Conservation (phyloP, 2,113 vertebrate species). For the Gallinago media region DNA sequence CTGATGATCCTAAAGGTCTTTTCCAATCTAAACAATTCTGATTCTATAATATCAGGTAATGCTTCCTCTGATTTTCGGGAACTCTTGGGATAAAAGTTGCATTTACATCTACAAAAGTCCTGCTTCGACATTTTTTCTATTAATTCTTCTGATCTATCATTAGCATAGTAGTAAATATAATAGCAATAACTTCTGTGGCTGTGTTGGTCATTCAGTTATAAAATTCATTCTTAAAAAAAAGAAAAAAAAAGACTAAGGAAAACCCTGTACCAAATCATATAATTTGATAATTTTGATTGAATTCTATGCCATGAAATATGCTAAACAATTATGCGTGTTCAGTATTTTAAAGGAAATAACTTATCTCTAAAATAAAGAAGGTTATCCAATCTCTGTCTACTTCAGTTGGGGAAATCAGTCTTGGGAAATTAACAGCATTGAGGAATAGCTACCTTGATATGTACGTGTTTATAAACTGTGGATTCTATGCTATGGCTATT, state of each 20-base stretch:
- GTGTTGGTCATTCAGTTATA: not conserved
- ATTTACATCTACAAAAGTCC: not conserved
- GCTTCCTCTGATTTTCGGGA: not conserved
- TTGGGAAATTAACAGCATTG: not conserved
- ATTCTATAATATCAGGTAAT: not conserved
- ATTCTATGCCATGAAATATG: not conserved
- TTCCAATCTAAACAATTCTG: not conserved
- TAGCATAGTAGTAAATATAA: not conserved
- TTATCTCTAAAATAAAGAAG: not conserved
- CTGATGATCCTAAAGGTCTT: not conserved
- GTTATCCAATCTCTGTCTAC: not conserved
- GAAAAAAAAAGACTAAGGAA: not conserved
- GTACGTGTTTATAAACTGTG: not conserved
- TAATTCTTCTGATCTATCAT: not conserved
- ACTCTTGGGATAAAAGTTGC: not conserved
- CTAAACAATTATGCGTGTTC: accelerated
- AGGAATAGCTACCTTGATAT: not conserved
- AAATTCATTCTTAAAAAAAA: not conserved
- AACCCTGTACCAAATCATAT: not conserved
- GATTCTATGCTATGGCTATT: not conserved
- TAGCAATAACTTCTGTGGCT: not conserved
- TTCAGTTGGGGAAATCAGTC: not conserved
- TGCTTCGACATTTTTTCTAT: not conserved
- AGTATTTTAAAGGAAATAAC: not conserved
- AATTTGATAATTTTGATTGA: not conserved